phyloP scores from a whole-genome alignment of 1,140 invertebrate species.

The Tetramorium alpestre region DNA sequence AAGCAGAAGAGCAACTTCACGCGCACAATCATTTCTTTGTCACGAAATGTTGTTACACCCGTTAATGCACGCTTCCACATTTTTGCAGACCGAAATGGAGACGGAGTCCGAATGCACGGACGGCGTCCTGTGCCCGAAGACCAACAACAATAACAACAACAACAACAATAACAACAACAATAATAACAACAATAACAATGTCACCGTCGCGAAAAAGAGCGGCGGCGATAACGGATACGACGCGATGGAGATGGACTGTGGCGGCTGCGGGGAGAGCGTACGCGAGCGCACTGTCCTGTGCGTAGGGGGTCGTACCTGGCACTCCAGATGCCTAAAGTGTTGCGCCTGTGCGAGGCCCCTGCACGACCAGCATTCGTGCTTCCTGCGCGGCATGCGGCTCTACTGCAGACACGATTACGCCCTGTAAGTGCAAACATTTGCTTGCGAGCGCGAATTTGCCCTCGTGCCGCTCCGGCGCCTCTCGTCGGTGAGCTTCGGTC shows the following conservation, averaged over 20 bases:
- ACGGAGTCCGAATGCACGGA: constrained; percentile 69
- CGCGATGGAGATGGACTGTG: constrained; percentile 83
- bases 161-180: constrained; percentile 64
- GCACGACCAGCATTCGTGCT: constrained; percentile 84
- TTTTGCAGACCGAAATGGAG: constrained; percentile 77
- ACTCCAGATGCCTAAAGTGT: constrained; percentile 84
- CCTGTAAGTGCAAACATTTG: constrained; percentile 79
- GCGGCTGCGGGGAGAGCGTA: constrained; percentile 83
- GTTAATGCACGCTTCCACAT: background rate
- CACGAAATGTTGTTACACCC: background rate
- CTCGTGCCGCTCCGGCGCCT: background rate
- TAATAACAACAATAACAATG: constrained; percentile 51
- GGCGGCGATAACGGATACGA: constrained; percentile 66
- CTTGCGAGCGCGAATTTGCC: constrained; percentile 6
- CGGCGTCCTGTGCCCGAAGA: constrained; percentile 67
- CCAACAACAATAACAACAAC: constrained; percentile 70
- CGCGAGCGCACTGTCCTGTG: constrained; percentile 83
- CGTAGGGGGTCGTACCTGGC: constrained; percentile 84
- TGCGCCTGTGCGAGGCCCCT: constrained; percentile 82
- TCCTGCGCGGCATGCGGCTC: constrained; percentile 82
- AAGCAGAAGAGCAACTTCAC: background rate
- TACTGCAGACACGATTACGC: constrained; percentile 84
- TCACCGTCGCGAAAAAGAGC: constrained; percentile 36
- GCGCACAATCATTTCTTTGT: background rate
- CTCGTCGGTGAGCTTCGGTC: background rate